Conservation (phyloP, 2,113 vertebrate genomes). For the Protomyctophum bolini region DNA sequence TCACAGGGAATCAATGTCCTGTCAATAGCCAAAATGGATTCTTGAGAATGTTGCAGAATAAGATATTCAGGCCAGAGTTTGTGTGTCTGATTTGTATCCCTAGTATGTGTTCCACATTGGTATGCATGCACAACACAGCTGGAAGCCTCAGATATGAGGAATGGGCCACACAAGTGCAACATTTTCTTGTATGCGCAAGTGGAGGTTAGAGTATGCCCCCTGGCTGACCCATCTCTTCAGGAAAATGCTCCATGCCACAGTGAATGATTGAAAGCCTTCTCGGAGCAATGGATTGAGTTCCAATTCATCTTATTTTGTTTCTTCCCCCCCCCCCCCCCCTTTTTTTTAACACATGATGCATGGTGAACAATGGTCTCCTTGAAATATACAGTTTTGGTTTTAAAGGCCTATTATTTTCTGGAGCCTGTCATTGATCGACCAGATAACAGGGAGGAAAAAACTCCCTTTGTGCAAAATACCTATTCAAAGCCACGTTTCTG, state of each 20-base stretch:
- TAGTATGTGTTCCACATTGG: slow-evolving; percentile 5
- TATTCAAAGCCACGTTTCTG: slow-evolving; percentile 6
- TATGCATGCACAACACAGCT: slow-evolving; percentile 45
- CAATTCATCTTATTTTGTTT: not conserved
- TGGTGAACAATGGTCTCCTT: not conserved
- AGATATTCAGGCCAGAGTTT: slow-evolving; percentile 49
- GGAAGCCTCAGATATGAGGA: slow-evolving; percentile 23
- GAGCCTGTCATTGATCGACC: slow-evolving; percentile 1
- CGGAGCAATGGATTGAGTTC: not conserved
- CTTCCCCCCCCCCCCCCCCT: no score
- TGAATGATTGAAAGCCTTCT: slow-evolving; percentile 1
- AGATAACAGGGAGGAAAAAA: not conserved
- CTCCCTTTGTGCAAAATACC: not conserved
- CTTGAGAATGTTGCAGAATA: slow-evolving; percentile 60
- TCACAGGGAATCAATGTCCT: slow-evolving; percentile 66
- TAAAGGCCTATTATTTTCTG: not conserved
- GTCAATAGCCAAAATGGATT: slow-evolving; percentile 72
- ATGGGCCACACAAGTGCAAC: slow-evolving; percentile 1
- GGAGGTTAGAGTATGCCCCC: not conserved
- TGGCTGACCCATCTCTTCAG: not conserved
- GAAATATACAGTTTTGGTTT: not conserved
- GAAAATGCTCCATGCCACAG: slow-evolving; percentile 5
- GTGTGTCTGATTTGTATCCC: slow-evolving; percentile 57
- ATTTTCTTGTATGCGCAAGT: slow-evolving; percentile 20
- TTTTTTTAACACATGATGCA: not conserved